phyloP scores from a whole-genome alignment of 2,797 vertebrate genomes.

The Acipenser oxyrinchus region DNA sequence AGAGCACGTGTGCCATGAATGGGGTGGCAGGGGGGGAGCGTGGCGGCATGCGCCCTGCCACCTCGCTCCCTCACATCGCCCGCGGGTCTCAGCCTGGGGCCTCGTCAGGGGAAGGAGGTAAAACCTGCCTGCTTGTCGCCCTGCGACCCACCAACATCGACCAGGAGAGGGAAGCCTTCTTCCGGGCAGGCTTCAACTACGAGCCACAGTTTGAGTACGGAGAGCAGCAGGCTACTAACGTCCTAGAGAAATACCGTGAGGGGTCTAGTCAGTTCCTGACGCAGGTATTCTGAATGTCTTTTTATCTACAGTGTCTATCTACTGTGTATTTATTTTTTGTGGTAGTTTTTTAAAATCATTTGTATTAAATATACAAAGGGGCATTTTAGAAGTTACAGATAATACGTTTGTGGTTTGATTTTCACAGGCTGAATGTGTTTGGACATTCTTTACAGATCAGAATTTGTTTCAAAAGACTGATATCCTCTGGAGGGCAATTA shows the following conservation, averaged over 20 bases:
- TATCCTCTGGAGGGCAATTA: too few relatives aligned
- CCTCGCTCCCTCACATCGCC: constrained; percentile 80
- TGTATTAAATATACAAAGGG: too few relatives aligned
- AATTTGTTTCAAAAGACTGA: too few relatives aligned
- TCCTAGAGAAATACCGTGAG: constrained; percentile 80
- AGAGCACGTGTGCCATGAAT: constrained; percentile 68
- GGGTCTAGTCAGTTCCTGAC: constrained; percentile 82
- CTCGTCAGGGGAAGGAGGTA: constrained; percentile 30
- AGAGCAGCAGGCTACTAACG: constrained; percentile 64
- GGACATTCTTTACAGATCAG: too few relatives aligned
- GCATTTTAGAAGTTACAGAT: too few relatives aligned
- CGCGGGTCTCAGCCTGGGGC: constrained; percentile 37
- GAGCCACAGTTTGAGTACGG: constrained; percentile 88
- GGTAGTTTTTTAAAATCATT: too few relatives aligned
- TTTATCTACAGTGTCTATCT: too few relatives aligned
- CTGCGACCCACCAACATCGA: constrained; percentile 81
- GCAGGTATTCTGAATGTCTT: constrained; percentile 58
- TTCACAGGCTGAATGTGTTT: too few relatives aligned
- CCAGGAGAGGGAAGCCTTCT: constrained; percentile 73
- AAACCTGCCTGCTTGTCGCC: constrained; percentile 79
- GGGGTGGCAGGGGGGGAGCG: constrained; percentile 32
- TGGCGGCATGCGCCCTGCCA: constrained; percentile 60
- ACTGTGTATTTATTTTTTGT: too few relatives aligned
- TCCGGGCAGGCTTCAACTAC: constrained; percentile 74
- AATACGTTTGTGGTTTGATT: too few relatives aligned